Percentiles rank a stretch among this genome's conserved stretches.
phyloP scores from a whole-genome alignment of 2,888 invertebrate species.

The Himalopsyche anomala region DNA sequence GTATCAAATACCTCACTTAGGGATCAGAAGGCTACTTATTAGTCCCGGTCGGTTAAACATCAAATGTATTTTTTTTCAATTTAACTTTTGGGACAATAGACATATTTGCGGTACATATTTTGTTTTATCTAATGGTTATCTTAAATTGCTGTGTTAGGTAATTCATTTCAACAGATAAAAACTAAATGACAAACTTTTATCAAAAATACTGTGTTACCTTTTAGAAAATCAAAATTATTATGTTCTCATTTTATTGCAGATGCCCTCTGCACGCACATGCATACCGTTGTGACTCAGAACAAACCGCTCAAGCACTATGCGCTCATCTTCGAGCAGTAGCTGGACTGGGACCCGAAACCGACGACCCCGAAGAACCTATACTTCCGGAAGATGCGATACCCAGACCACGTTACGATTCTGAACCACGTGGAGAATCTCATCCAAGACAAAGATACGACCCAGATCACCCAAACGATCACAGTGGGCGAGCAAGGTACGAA shows the following conservation, averaged over 20 bases:
- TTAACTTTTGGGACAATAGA: too few species aligned
- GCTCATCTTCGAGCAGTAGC: conserved; percentile 88
- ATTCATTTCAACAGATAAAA: too few species aligned
- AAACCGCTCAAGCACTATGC: conserved; percentile 92
- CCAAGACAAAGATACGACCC: conserved; percentile 47
- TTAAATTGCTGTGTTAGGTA: too few species aligned
- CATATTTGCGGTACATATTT: too few species aligned
- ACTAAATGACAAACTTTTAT: too few species aligned
- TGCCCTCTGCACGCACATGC: conserved; percentile 97
- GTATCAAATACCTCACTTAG: too few species aligned
- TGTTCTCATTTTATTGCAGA: conserved; percentile 55
- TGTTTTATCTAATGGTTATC: too few species aligned
- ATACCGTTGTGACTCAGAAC: conserved; percentile 94
- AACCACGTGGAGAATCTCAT: conserved; percentile 1
- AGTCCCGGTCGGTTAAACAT: too few species aligned
- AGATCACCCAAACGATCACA: conserved; percentile 4
- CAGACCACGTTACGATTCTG: conserved; percentile 44
- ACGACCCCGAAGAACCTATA: conserved; percentile 63
- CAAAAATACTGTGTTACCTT: too few species aligned
- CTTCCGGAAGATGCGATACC: conserved; percentile 67
- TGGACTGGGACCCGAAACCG: conserved; percentile 82
- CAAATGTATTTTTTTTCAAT: too few species aligned
- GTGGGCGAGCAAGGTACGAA: conserved; percentile 29
- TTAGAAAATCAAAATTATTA: too few species aligned
- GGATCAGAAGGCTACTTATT: too few species aligned